These are phyloP conservation scores for Eristalinus aeneus DNA, from an alignment of 2,888 invertebrate species.

Conservation along the genomic window DNA sequence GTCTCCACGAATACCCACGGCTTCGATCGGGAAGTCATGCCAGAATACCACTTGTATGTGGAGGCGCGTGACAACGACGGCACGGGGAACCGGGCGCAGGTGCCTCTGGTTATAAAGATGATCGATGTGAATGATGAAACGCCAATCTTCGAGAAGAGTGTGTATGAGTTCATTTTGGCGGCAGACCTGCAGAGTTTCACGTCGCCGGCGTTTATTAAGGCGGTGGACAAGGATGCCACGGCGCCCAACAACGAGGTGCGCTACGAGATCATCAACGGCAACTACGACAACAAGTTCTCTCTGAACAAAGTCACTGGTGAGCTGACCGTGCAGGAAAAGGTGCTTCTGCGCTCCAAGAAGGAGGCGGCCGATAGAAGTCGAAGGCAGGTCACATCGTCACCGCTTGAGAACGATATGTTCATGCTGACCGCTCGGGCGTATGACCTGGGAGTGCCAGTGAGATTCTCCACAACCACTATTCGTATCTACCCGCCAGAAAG, in stretches of 20 bases:
- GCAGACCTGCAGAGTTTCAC: constrained; percentile 89
- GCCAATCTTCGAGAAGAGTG: constrained; percentile 89
- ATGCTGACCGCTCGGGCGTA: constrained; percentile 89
- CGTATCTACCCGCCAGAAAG: constrained; percentile 90
- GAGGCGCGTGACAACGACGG: constrained; percentile 95
- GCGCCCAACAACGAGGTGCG: constrained; percentile 92
- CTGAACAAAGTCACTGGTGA: constrained; percentile 90
- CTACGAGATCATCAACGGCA: constrained; percentile 91
- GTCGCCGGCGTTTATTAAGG: constrained; percentile 89
- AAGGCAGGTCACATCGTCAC: constrained; percentile 69
- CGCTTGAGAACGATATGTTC: constrained; percentile 80
- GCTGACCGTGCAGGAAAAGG: constrained; percentile 83
- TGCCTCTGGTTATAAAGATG: constrained; percentile 88
- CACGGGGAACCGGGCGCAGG: constrained; percentile 87
- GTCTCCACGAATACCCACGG: constrained; percentile 88
- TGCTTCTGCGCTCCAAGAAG: constrained; percentile 78
- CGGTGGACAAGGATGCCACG: constrained; percentile 91
- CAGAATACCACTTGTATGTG: constrained; percentile 89
- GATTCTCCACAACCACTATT: constrained; percentile 87
- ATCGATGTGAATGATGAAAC: constrained; percentile 92
- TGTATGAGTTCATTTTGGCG: constrained; percentile 91
- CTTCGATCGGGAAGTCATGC: constrained; percentile 91
- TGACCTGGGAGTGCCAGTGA: constrained; percentile 91
- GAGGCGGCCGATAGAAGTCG: constrained; percentile 75
- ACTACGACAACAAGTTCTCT: constrained; percentile 87